Percentiles rank a stretch among this genome's conserved stretches.
Conservation (phyloP, 2,888 invertebrate genomes). For the Zygogramma bicolorata region DNA sequence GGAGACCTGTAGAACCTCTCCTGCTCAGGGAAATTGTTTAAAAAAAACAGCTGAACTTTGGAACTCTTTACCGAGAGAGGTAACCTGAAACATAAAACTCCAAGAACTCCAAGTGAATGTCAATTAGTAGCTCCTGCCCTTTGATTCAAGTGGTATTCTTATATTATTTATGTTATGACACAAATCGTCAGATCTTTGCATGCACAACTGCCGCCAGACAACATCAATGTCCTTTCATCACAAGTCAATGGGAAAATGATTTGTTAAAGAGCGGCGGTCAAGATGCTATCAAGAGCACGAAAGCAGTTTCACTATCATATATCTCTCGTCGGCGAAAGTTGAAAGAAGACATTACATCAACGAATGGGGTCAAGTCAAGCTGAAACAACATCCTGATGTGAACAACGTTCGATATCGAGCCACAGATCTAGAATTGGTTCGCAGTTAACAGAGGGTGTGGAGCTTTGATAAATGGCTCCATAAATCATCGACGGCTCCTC, state of each 20-base stretch:
- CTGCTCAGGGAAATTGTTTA: too few relatives aligned
- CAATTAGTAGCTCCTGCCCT: too few relatives aligned
- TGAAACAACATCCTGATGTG: constrained; percentile 66
- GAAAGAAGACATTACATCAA: constrained; percentile 68
- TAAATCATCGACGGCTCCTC: constrained; percentile 67
- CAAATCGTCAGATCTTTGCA: constrained; percentile 7
- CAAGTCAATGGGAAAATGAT: constrained; percentile 38
- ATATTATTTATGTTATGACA: too few relatives aligned
- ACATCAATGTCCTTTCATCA: constrained; percentile 6
- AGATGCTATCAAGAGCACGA: constrained; percentile 41
- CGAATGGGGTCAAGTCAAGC: constrained; percentile 67
- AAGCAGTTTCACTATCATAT: constrained; percentile 59
- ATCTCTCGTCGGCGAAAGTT: constrained; percentile 62
- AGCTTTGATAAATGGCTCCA: constrained; percentile 68
- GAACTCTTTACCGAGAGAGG: too few relatives aligned
- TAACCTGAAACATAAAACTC: too few relatives aligned
- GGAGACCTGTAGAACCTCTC: too few relatives aligned
- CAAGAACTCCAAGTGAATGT: too few relatives aligned
- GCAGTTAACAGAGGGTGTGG: constrained; percentile 69
- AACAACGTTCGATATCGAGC: constrained; percentile 61
- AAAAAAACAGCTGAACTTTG: too few relatives aligned
- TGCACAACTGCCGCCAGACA: constrained; percentile 17
- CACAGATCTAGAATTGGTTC: constrained; percentile 73
- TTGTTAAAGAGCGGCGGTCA: constrained; percentile 36
- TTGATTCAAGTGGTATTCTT: too few relatives aligned